These are phyloP conservation scores for Mystacornis crossleyi DNA, from an alignment of 2,113 vertebrate genomes.

Conservation along the genomic window DNA sequence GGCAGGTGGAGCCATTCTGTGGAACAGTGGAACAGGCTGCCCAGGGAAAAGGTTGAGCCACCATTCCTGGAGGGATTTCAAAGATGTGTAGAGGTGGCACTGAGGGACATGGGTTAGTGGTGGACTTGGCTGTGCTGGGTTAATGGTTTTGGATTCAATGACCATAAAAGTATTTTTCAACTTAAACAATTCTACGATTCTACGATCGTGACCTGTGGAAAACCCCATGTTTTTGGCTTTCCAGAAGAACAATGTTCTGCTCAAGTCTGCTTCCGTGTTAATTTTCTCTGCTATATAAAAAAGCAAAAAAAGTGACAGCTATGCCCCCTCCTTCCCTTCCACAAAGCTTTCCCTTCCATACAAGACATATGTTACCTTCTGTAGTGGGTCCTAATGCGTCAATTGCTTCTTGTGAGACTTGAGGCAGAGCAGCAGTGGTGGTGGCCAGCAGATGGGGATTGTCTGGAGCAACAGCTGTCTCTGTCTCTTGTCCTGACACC, in stretches of 20 bases:
- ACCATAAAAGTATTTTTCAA: background rate
- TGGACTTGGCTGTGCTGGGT: background rate
- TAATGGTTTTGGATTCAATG: background rate
- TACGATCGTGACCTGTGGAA: background rate
- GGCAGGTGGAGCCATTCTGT: background rate
- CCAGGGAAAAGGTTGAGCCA: background rate
- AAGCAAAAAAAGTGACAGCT: background rate
- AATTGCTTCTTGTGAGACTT: constrained; percentile 54
- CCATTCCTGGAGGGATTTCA: background rate
- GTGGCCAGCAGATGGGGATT: constrained; percentile 15
- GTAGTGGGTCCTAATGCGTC: constrained; percentile 7
- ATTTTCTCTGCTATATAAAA: background rate
- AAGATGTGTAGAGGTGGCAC: background rate
- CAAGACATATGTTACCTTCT: constrained; percentile 67
- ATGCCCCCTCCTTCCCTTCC: background rate
- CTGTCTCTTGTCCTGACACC: constrained; percentile 43
- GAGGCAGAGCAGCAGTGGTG: constrained; percentile 23
- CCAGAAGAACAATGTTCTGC: background rate
- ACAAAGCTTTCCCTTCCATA: background rate
- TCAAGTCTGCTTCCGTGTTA: background rate
- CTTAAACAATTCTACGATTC: background rate
- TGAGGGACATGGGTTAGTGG: background rate
- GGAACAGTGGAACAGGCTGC: background rate
- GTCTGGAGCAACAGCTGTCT: constrained; percentile 10
- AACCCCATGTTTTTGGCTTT: background rate